Base-by-base conservation (phyloP, 2,888 invertebrate genomes). In the Hermaeophaga mercurialis region DNA sequence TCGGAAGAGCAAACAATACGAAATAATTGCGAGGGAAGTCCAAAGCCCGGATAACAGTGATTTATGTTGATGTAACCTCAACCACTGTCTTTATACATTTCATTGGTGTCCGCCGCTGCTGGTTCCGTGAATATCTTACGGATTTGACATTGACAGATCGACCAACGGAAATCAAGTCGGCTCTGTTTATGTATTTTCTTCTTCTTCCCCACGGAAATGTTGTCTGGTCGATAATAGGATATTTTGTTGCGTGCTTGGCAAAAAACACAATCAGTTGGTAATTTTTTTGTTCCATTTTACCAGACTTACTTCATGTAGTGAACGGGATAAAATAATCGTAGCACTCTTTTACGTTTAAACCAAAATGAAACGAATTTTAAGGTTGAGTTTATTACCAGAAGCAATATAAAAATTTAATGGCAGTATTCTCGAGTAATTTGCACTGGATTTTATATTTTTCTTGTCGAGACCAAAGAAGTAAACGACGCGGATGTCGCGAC, bases 61-160 rank as follows among this genome's bases (percentile, higher is more conserved):
- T 68, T 66, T 66, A 65, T 65, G 64, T 65, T 66, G 62, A 64
- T 63, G 60, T 62, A 59, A 62, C 65, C 66, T 60, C 63, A 54
- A 56, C 57, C 63, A 59, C 66, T 67, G 66, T 67, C 64, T 67
- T 65, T 64, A 65, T 65, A 65, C 63, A 63, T 65, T 65, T 66
- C 67, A 64, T 66, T 57, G 63, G 60, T 56, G 59, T 52, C 46
- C 19, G 46, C 22, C 38, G 38, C 19, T 54, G 38, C 31, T 15
- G 36, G 56, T 58, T 64, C 53, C 63, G 63, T 60, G 66, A 66
- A 66, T 64, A 64, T 66, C 64, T 63, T 59, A 61, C 22, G 34
- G 47, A 55, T 53, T 39, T 56, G 65, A 69, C 68, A 62, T 61
- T 67, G 67, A 67, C 66, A 62, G 64, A 67, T 67, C 47, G 66